Conservation (phyloP, 1,140 invertebrate genomes). For the Magallana angulata region DNA sequence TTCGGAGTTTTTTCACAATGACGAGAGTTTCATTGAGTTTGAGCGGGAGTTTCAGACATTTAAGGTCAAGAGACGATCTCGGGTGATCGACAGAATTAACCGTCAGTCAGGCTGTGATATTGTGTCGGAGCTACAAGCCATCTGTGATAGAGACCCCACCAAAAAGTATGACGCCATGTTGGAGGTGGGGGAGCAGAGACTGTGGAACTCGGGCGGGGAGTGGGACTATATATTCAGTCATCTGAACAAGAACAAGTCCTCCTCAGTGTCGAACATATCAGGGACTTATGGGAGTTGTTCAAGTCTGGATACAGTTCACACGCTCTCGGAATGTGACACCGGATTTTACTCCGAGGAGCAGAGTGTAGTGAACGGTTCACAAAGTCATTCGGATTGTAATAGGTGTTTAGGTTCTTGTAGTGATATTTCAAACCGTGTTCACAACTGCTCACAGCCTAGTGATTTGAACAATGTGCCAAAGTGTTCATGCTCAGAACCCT, state of each 20-base stretch:
- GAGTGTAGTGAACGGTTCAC: slow-evolving; percentile 3
- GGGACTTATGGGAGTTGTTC: slow-evolving; percentile 41
- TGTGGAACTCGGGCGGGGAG: slow-evolving; percentile 72
- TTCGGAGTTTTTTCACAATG: slow-evolving; percentile 75
- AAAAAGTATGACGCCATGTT: slow-evolving; percentile 50
- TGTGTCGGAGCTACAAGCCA: slow-evolving; percentile 71
- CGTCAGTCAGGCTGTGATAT: slow-evolving; percentile 73
- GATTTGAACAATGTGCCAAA: slow-evolving; percentile 14
- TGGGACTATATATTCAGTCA: slow-evolving; percentile 74
- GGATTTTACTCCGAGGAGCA: slow-evolving; percentile 43
- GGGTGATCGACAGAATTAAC: slow-evolving; percentile 63
- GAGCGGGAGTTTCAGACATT: slow-evolving; percentile 74
- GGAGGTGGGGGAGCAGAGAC: slow-evolving; percentile 34
- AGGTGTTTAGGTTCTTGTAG: neutral
- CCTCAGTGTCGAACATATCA: slow-evolving; percentile 49
- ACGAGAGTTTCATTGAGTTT: slow-evolving; percentile 75
- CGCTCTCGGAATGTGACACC: slow-evolving; percentile 37
- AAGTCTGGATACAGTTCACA: slow-evolving; percentile 38
- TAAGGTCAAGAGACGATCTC: slow-evolving; percentile 66
- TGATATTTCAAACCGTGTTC: neutral
- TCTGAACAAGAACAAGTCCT: slow-evolving; percentile 66
- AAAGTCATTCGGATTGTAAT: neutral
- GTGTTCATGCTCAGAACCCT: neutral
- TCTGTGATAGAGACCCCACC: slow-evolving; percentile 71
- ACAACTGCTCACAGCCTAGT: neutral